Base-by-base conservation (phyloP, 2,113 vertebrate genomes). In the Prionailurus bengalensis region DNA sequence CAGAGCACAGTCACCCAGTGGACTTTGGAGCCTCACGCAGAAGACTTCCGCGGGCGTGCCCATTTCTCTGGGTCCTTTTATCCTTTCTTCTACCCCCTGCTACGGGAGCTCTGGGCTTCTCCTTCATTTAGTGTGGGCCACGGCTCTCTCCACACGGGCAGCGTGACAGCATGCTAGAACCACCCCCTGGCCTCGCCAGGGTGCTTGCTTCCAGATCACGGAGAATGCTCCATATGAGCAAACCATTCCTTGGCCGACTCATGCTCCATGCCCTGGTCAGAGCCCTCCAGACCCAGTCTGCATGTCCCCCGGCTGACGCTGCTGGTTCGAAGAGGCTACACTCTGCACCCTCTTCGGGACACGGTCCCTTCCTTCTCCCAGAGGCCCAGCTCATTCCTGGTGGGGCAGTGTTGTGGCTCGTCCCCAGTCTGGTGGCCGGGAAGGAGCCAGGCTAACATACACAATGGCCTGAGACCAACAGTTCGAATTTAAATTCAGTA, bases 101-200 rank as follows among this genome's bases (percentile, higher is more conserved):
- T 45, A 45, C 7, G 42, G 42, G 42, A 45, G 12, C 48, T 33
- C 21, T 11, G 0, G 61, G 61, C 27, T 73, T 68, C 42, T 87
- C 4, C 63, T n/a, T 14, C 21, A 1, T 42, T 58, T n/a, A 8
- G n/a, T 14, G 48, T 15, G 5, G 53, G 27, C 31, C 9, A 1
- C 25, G 3, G 13, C 19, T 45, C 21, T 51, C 63, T 85, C 42
- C 0, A 19, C 16, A 5, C 1, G 4, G 27, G 68, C 61, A 21
- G 12, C 0, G 1, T 1, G 2, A 21, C 4, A 2, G 45, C 15
- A 7, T 1, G 1, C 42, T 5, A 15, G 5, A 36, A 48, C 53
- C 1, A 0, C 7, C 39, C 25, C 58, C 94, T 3, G 4, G 17
- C 71, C 61, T n/a, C 8, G 17, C 78, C 36, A 4, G 7, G 12